Percentiles rank a stretch among this genome's conserved stretches.
Evolutionary conservation across 2,113 vertebrate species (phyloP).

Genomic region (Ictalurus furcatus): DNA sequence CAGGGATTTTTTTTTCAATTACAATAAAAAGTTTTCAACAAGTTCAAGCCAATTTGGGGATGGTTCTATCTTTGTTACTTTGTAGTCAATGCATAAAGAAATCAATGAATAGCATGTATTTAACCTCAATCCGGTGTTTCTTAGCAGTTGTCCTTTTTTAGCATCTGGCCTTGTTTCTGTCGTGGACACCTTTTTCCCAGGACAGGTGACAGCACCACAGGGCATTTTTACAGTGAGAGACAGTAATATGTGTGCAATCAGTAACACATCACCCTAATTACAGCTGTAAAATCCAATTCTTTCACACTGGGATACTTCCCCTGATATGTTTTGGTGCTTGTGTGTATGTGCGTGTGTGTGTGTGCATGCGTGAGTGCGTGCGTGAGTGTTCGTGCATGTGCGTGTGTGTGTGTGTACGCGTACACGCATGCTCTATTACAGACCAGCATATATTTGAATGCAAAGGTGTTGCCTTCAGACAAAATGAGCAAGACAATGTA

Average conservation of each 20-base stretch:
- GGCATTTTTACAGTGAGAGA: slow-evolving; percentile 52
- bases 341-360: not conserved
- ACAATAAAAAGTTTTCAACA: not conserved
- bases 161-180: not conserved
- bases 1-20: not conserved
- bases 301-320: slow-evolving; percentile 10
- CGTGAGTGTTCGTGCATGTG: not conserved
- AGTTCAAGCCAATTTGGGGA: not conserved
- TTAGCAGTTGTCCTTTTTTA: slow-evolving; percentile 2
- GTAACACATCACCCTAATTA: slow-evolving; percentile 58
- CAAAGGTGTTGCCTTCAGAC: not conserved
- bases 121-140: not conserved
- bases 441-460: not conserved
- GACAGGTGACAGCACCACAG: slow-evolving; percentile 26
- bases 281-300: slow-evolving; percentile 38
- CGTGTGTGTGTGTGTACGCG: not conserved
- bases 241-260: slow-evolving; percentile 55
- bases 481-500: not conserved
- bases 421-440: not conserved
- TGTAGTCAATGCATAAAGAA: not conserved
- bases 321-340: not conserved
- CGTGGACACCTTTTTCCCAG: slow-evolving; percentile 23
- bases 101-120: slow-evolving; percentile 5
- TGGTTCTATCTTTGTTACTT: not conserved
- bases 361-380: not conserved